These are phyloP conservation scores for Hepsetus odoe DNA, from an alignment of 2,113 vertebrate species.

Conservation along the genomic window DNA sequence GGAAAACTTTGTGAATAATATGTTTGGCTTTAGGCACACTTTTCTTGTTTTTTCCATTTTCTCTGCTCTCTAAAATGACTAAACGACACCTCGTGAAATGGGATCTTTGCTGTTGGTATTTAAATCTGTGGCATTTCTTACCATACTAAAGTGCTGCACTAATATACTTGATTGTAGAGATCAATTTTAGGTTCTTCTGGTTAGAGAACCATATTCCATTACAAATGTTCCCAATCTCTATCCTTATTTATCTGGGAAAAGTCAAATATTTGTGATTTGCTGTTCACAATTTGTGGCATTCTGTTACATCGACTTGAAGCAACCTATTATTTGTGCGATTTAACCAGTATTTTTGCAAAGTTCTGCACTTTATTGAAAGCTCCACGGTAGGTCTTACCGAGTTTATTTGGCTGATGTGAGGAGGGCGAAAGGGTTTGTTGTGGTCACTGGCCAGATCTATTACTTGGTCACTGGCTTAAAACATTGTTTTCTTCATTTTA, in stretches of 20 bases:
- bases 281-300: constrained; percentile 13
- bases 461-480: constrained; percentile 7
- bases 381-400: neutral
- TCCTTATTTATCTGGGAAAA: constrained; percentile 14
- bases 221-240: constrained; percentile 23
- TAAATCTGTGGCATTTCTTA: constrained; percentile 4
- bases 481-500: constrained; percentile 22
- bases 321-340: constrained; percentile 31
- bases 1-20: neutral
- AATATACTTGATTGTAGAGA: neutral
- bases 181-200: neutral
- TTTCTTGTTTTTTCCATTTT: neutral
- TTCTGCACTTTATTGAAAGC: constrained; percentile 53
- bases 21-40: neutral
- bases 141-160: neutral
- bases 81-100: neutral
- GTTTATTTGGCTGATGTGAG: neutral
- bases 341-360: constrained; percentile 46
- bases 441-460: neutral
- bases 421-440: neutral
- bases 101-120: neutral
- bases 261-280: neutral
- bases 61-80: constrained; percentile 8
- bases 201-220: neutral
- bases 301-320: constrained; percentile 8